Conservation (phyloP, 2,113 vertebrate genomes). For the Nycticebus coucang region DNA sequence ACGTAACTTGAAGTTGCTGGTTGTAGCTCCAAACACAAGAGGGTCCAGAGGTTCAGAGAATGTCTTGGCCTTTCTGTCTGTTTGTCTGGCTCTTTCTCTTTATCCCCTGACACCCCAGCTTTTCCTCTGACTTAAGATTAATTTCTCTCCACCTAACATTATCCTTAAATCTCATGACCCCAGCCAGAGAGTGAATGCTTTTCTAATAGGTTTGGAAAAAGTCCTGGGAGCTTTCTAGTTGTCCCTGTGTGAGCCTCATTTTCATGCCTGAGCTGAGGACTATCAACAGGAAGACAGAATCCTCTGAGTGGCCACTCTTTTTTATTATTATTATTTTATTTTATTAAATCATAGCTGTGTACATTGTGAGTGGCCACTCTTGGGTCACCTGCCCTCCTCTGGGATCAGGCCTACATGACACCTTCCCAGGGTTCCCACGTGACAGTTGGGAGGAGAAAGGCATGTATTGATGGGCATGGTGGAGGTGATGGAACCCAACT, state of each 20-base stretch:
- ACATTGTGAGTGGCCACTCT: neutral
- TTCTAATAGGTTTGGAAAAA: neutral
- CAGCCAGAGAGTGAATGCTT: neutral
- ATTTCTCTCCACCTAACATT: neutral
- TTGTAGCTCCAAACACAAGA: neutral
- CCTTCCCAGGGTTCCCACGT: too few species aligned
- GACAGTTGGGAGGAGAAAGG: neutral
- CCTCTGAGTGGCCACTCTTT: neutral
- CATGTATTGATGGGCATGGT: accelerated
- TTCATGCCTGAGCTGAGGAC: neutral
- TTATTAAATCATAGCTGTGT: too few species aligned
- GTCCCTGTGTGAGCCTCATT: accelerated
- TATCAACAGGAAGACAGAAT: neutral
- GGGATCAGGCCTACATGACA: neutral
- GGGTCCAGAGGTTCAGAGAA: neutral
- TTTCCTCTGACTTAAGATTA: neutral
- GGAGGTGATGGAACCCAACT: accelerated
- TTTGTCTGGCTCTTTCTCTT: neutral
- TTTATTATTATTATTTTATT: too few species aligned
- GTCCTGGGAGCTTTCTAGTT: neutral
- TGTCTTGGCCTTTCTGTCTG: neutral
- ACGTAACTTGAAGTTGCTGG: neutral
- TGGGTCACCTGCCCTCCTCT: neutral
- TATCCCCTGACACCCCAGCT: neutral
- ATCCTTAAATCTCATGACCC: neutral